A percentile compares a stretch with the other conserved stretches of the same genome.
phyloP scores from a whole-genome alignment of 2,888 invertebrate genomes.

The Trypoxylon attenuatum region DNA sequence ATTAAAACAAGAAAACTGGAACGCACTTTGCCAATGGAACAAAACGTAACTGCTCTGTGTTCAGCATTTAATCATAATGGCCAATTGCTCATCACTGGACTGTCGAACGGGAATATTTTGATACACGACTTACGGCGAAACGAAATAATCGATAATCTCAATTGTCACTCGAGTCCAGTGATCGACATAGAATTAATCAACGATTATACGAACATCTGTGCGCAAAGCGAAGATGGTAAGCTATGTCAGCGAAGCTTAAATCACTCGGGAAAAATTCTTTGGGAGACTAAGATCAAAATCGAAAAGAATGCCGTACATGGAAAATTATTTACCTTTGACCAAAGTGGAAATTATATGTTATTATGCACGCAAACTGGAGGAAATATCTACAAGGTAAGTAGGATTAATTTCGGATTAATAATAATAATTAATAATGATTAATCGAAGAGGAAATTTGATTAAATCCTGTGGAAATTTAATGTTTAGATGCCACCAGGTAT shows the following conservation, averaged over 20 bases:
- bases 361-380: slow-evolving; percentile 72
- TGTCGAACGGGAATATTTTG: slow-evolving; percentile 77
- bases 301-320: slow-evolving; percentile 72
- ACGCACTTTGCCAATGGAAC: slow-evolving; percentile 67
- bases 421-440: too few relatives aligned
- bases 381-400: slow-evolving; percentile 71
- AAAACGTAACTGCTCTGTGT: slow-evolving; percentile 75
- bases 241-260: slow-evolving; percentile 72
- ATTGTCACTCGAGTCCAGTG: slow-evolving; percentile 77
- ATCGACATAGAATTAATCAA: slow-evolving; percentile 76
- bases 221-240: slow-evolving; percentile 76
- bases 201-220: slow-evolving; percentile 78
- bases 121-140: slow-evolving; percentile 77
- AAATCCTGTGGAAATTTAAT: too few relatives aligned
- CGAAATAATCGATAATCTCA: slow-evolving; percentile 77
- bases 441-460: too few relatives aligned
- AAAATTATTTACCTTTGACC: slow-evolving; percentile 72
- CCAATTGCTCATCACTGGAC: slow-evolving; percentile 77
- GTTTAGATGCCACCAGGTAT: slow-evolving; percentile 71
- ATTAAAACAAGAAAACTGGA: slow-evolving; percentile 77
- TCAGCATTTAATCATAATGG: slow-evolving; percentile 79
- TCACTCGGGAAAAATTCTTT: slow-evolving; percentile 74
- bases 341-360: slow-evolving; percentile 72
- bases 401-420: not conserved
- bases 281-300: slow-evolving; percentile 71